phyloP scores from a whole-genome alignment of 2,113 vertebrate species.

The Climacteris rufus region DNA sequence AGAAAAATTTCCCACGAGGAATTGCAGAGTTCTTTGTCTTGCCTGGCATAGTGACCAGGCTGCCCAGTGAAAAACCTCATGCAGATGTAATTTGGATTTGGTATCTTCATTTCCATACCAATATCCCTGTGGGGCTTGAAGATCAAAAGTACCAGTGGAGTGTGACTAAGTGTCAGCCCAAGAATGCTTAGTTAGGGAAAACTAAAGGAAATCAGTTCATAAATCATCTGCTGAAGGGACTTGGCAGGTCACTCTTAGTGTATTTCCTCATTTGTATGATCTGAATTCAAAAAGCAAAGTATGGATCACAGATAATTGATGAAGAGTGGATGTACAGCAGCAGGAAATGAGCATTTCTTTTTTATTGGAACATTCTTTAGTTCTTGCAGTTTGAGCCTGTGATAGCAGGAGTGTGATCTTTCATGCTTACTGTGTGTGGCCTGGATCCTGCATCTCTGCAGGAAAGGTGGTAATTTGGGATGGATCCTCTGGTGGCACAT shows the following conservation, averaged over 20 bases:
- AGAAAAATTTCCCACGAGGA: neutral
- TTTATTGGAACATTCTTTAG: neutral
- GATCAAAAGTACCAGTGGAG: conserved; percentile 50
- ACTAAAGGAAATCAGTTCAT: conserved; percentile 64
- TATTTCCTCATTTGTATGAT: conserved; percentile 50
- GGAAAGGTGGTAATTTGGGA: neutral
- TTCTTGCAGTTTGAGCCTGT: neutral
- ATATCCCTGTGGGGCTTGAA: conserved; percentile 37
- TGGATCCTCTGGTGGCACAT: neutral
- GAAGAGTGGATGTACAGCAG: conserved; percentile 1
- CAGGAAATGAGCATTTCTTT: neutral
- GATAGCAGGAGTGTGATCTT: neutral
- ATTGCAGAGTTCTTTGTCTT: neutral
- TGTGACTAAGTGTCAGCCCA: conserved; percentile 57
- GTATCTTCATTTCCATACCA: conserved; percentile 55
- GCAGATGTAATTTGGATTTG: neutral
- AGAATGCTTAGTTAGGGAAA: conserved; percentile 61
- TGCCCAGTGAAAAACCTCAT: neutral
- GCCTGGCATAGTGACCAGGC: neutral
- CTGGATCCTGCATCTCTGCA: neutral
- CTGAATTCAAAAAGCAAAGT: conserved; percentile 46
- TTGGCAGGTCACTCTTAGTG: conserved; percentile 56
- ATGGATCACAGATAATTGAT: conserved; percentile 57
- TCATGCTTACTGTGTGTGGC: neutral
- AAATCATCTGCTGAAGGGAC: conserved; percentile 53